phyloP scores from a whole-genome alignment of 2,888 invertebrate species.

The Drosophila neotestacea region DNA sequence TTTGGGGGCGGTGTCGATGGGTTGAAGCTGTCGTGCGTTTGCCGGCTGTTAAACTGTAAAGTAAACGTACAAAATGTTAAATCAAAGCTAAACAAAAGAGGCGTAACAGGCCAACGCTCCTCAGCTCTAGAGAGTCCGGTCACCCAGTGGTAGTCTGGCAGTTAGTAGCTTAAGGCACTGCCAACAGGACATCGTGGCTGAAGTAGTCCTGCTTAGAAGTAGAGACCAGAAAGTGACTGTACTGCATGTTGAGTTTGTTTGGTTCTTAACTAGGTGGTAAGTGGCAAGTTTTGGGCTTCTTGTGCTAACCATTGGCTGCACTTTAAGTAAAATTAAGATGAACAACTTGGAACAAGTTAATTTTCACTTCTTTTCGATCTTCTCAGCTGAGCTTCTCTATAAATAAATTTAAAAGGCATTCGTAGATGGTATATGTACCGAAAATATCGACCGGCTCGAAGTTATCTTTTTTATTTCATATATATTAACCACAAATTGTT shows the following conservation, averaged over 20 bases:
- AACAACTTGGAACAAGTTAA: constrained; percentile 2
- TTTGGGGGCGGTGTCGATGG: constrained; percentile 17
- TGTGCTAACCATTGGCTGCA: constrained; percentile 1
- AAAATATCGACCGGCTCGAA: too few species aligned
- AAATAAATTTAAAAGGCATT: not conserved
- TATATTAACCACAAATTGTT: too few species aligned
- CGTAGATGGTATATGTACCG: too few species aligned
- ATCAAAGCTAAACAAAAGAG: constrained; percentile 79
- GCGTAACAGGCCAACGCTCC: constrained; percentile 62
- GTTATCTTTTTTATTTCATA: too few species aligned
- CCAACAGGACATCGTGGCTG: constrained; percentile 23
- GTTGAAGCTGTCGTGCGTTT: constrained; percentile 62
- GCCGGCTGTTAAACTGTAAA: constrained; percentile 75
- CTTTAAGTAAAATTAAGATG: constrained; percentile 11
- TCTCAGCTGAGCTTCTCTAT: not conserved
- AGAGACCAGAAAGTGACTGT: constrained; percentile 35
- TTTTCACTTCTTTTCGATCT: not conserved
- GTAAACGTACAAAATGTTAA: constrained; percentile 79
- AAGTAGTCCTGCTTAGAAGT: constrained; percentile 15
- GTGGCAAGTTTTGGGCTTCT: constrained; percentile 42
- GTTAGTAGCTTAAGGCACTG: constrained; percentile 50
- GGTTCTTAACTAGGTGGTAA: constrained; percentile 38
- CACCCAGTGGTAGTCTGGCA: constrained; percentile 10
- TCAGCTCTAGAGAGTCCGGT: not conserved
- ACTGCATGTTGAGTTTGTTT: constrained; percentile 47